Evolutionary conservation across 2,888 invertebrate species (phyloP), one percentile per base, ranked within the genome.

Genomic region (Parelbella ahira): DNA sequence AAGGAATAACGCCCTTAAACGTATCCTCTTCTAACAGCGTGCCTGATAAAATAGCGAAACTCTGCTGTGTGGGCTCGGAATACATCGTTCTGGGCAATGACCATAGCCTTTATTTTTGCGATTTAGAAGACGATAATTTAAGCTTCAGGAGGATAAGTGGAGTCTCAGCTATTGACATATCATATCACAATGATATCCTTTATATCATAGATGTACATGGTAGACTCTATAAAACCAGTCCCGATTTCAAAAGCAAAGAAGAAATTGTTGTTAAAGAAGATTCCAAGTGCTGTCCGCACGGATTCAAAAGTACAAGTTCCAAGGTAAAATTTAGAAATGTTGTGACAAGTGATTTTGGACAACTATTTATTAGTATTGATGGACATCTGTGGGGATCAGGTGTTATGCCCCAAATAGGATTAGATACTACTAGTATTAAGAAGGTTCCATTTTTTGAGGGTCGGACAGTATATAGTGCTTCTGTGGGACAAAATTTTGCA

Each of bases 401-500:
- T 37, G 68, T 75, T 57, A 92, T 92, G 88, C 90, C 91, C 3
- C 91, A 93, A 66, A 89, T 93, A 55, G 88, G 90, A 33, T 80
- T 93, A 56, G 89, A 90, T 48, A 83, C 87, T 34, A 69, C 66
- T 53, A 89, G 80, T 56, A 91, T 93, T 48, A 90, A 89, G 50
- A 91, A 89, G 71, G 90, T 93, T 30, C 86, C 82, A 48, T 93
- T 92, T 74, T 93, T 93, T 56, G 90, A 92, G 58, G 91, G 91
- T 3, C 82, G 92, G 53, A 89, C 89, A 46, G 90, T 95, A 10
- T 89, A 92, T 33, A 90, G 91, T 63, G 89, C 94, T 27, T 91
- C 91, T 4, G 92, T 95, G 42, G 96, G 96, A 3, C 88, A 89
- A 44, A 91, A 93, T 62, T 96, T 92, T 88, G 95, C 92, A 64